phyloP scores from a whole-genome alignment of 2,888 invertebrate genomes.

The Chymomyza fuscimana region DNA sequence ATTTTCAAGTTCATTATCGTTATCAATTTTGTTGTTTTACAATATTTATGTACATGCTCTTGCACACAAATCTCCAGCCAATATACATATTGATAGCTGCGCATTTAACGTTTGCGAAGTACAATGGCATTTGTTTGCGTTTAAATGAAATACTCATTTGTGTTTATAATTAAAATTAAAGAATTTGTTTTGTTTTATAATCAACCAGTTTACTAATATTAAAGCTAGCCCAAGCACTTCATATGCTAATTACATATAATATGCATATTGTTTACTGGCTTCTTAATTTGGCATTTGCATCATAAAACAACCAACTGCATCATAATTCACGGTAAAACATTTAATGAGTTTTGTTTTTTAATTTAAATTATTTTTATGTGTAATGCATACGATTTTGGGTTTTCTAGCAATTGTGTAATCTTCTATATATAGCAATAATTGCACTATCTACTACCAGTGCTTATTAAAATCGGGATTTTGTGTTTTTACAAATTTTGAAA shows the following conservation, averaged over 20 bases:
- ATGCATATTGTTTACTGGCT: not conserved
- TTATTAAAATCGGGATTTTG: not conserved
- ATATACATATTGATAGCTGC: not conserved
- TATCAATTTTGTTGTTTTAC: not conserved
- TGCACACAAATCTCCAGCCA: not conserved
- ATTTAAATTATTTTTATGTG: not conserved
- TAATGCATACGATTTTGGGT: not conserved
- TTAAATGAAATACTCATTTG: conserved; percentile 15
- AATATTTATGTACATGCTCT: not conserved
- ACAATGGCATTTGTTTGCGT: not conserved
- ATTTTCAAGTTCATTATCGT: conserved; percentile 56
- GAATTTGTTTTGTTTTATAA: not conserved
- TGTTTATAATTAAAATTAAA: not conserved
- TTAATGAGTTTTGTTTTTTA: not conserved
- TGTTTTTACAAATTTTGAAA: not conserved
- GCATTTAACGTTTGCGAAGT: not conserved
- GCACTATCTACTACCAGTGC: not conserved
- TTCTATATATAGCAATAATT: not conserved
- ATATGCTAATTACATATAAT: not conserved
- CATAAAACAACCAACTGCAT: not conserved
- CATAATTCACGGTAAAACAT: not conserved
- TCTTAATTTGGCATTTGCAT: not conserved
- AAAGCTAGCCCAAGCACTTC: not conserved
- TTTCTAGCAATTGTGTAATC: not conserved
- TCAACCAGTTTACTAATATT: not conserved